These are phyloP conservation scores for Menidia beryllina DNA, from an alignment of 2,113 vertebrate genomes.

Conservation along the genomic window DNA sequence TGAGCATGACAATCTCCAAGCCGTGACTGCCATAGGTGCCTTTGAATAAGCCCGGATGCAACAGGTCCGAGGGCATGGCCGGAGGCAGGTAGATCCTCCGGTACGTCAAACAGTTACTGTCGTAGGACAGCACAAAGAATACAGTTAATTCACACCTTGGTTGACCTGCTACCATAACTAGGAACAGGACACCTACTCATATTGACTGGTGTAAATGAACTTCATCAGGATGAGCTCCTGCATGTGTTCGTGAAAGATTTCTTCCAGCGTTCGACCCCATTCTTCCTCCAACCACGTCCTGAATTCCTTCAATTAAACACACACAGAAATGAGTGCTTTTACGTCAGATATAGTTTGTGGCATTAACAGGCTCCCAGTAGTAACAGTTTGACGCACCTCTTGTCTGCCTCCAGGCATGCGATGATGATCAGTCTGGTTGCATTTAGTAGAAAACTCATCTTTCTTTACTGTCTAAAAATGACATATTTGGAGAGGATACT, in stretches of 20 bases:
- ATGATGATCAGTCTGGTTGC: slow-evolving; percentile 97
- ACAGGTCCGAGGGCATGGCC: slow-evolving; percentile 85
- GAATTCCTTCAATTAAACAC: slow-evolving; percentile 87
- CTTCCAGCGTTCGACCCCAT: slow-evolving; percentile 96
- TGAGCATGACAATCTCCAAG: slow-evolving; percentile 97
- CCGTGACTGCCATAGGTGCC: slow-evolving; percentile 98
- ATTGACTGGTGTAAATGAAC: slow-evolving; percentile 99
- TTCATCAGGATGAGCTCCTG: slow-evolving; percentile 99
- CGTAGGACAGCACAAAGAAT: slow-evolving; percentile 20
- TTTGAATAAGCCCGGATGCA: slow-evolving; percentile 95
- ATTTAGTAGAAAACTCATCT: slow-evolving; percentile 98
- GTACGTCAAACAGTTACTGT: slow-evolving; percentile 98
- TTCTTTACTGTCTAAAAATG: slow-evolving; percentile 90
- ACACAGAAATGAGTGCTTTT: neutral
- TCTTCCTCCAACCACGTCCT: slow-evolving; percentile 97
- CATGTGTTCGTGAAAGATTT: slow-evolving; percentile 99
- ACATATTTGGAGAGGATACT: slow-evolving; percentile 9
- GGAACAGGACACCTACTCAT: slow-evolving; percentile 86
- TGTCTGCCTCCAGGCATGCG: slow-evolving; percentile 97
- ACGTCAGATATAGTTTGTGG: neutral
- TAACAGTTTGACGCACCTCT: slow-evolving; percentile 83
- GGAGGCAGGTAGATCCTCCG: slow-evolving; percentile 97
- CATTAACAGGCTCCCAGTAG: neutral
- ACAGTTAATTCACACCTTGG: neutral
- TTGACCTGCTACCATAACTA: neutral